These are phyloP conservation scores for Theretra japonica DNA, from an alignment of 2,888 invertebrate genomes.

Conservation along the genomic window DNA sequence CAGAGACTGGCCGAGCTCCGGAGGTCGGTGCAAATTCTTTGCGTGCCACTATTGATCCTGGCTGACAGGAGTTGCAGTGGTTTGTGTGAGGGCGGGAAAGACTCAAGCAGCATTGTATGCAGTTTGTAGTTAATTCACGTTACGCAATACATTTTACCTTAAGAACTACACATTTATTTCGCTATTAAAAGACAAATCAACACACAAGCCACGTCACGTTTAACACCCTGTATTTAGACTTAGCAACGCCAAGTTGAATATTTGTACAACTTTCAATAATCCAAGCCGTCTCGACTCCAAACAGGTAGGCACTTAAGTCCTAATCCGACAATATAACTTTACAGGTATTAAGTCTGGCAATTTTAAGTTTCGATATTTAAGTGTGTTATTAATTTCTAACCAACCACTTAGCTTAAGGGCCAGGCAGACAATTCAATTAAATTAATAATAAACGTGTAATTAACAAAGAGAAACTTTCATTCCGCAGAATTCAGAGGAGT, in stretches of 20 bases:
- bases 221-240: not conserved
- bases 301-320: constrained; percentile 29
- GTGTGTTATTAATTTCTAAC: constrained; percentile 13
- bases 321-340: constrained; percentile 42
- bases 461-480: not conserved
- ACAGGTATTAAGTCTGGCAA: constrained; percentile 45
- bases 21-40: no score
- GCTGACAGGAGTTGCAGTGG: no score
- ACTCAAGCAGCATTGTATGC: no score
- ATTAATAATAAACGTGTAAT: not conserved
- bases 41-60: no score
- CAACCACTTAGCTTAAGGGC: not conserved
- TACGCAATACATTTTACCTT: no score
- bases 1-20: no score
- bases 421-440: not conserved
- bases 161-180: no score
- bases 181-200: not conserved
- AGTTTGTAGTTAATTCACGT: no score
- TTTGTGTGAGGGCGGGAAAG: no score
- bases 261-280: constrained; percentile 28
- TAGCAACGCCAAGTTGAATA: constrained; percentile 25
- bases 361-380: constrained; percentile 30
- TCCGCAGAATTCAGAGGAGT: not conserved
- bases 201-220: not conserved
- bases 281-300: constrained; percentile 20